These are phyloP conservation scores for Mermis nigrescens DNA, from an alignment of 2,888 invertebrate species.

Conservation along the genomic window DNA sequence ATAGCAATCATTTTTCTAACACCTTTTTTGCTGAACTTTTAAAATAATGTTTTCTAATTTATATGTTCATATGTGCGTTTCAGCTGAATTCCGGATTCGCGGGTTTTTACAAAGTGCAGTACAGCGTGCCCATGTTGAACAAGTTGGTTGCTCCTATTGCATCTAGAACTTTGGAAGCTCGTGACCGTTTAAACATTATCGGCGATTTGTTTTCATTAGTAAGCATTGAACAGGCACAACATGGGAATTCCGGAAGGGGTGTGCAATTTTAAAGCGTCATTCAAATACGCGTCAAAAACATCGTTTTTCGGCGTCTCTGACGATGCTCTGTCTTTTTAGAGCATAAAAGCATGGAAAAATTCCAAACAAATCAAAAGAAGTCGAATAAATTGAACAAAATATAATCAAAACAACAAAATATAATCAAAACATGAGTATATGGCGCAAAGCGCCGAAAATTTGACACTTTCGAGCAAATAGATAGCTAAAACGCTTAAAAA, in stretches of 20 bases:
- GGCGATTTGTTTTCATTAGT: constrained; percentile 79
- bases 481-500: no score
- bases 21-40: neutral
- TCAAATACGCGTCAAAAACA: neutral
- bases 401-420: no score
- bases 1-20: neutral
- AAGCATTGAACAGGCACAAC: no score
- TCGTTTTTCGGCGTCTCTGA: no score
- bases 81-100: constrained; percentile 60
- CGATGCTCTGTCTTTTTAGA: no score
- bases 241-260: constrained; percentile 30
- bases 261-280: neutral
- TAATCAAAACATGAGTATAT: no score
- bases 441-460: no score
- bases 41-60: constrained; percentile 8
- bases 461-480: no score
- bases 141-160: constrained; percentile 55
- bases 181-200: constrained; percentile 68
- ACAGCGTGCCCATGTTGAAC: constrained; percentile 15
- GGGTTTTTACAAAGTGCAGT: constrained; percentile 65
- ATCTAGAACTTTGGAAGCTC: constrained; percentile 56
- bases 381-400: no score
- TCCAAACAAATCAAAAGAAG: no score
- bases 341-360: no score
- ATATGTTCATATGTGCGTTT: constrained; percentile 7